Evolutionary conservation across 2,113 vertebrate species (phyloP), one percentile per base, ranked within the genome.

Genomic region (Cyanoramphus novaezelandiae): DNA sequence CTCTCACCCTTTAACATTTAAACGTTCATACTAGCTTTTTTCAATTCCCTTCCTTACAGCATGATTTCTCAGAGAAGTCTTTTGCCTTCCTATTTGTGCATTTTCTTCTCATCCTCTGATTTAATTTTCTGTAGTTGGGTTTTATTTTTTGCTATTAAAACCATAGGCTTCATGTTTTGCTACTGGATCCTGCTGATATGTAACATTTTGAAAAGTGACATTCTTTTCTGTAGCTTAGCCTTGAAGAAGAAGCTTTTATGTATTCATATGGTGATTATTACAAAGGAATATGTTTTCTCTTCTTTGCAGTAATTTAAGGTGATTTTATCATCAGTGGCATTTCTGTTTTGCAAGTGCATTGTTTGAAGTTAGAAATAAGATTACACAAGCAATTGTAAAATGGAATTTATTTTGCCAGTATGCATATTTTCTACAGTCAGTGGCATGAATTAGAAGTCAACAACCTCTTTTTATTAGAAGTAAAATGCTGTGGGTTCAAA

Each of bases 291-390:
- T 75, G 31, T 91, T 96, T 39, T 82, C 87, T 88, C 77, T 89
- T 53, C 27, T 88, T 96, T 97, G 43, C 33, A 79, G 81, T 93
- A 90, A 95, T 88, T 96, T 93, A 92, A 81, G 49, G 35, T 75
- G 84, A 93, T 95, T 81, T 98, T 95, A 64, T 90, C 53, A 74
- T 64, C 49, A 76, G 35, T 28, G 85, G 17, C 52, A n/a, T 79
- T 87, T 14, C 27, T 76, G 10, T 63, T 91, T 92, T 87, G 44
- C n/a, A 60, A 83, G 47, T 57, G 31, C 21, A n/a, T 89, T n/a
- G 15, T 35, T 55, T 91, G 64, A 91, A 91, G 82, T 70, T 67
- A 33, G 76, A 95, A 78, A 64, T 86, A 86, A 81, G 60, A 62
- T 70, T 86, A 81, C 17, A 80, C 41, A 81, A 89, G 88, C 87